Evolutionary conservation across 30 jellyfish, hydroid and myxozoan genomes (phyloP), one percentile per base, ranked within the genome.

Genomic region (Morbakka virulenta): DNA sequence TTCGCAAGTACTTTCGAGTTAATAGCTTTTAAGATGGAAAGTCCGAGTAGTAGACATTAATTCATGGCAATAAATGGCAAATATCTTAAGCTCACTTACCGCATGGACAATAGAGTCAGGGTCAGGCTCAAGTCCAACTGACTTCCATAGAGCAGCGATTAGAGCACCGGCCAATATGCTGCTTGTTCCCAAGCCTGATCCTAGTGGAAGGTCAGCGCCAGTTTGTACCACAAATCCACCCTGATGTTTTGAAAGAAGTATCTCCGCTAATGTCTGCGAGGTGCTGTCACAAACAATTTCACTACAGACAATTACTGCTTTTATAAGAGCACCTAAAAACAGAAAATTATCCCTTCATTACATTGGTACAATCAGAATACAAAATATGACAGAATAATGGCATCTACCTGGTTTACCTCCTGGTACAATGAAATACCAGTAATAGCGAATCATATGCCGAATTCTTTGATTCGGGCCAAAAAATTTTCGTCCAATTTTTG

Each of bases 161-260:
- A 85, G 79, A 2, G 90, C 77, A 0, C 98, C 98, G 47, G 98
- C 96, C 27, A 92, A 77, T 14, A 92, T 85, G 74, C 98, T 92
- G 67, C 98, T 92, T 27, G 98, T 86, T 14, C 98, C 98, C 34
- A 92, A 77, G 2, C 98, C 98, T n/a, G 98, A 92, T 14, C 98
- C 98, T 74, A 85, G 96, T 0, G 98, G 98, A 22, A 92, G 89
- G 20, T 82, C 86, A 47, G 98, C 77, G 96, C 98, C 85, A 14
- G 98, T 85, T 47, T 92, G 98, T 17, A 92, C 75, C 32, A 69
- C 93, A 72, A 92, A 85, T 4, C 98, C 98, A 23, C 98, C 87
- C 12, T 84, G 76, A 64, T 92, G 82, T 28, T 51, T 66, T 21
- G 41, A 41, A 57, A 28, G 13, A 0, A 92, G 86, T 65, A 71